A percentile compares a stretch with the other conserved stretches of the same genome.
These are phyloP conservation scores for Orthosia incerta DNA, from an alignment of 2,888 invertebrate species.

Conservation along the genomic window DNA sequence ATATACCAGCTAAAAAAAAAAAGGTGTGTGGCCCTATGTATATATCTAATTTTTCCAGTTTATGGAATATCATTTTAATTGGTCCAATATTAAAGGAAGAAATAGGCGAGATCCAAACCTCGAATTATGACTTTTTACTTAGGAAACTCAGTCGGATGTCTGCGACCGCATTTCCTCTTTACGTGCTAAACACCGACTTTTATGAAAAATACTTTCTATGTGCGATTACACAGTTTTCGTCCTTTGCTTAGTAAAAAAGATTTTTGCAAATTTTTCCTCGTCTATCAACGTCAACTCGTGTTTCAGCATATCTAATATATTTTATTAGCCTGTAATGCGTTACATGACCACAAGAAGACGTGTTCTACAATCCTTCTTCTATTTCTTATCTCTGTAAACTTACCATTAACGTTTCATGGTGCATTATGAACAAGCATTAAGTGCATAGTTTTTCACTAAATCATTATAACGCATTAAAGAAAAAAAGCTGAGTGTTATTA, in stretches of 20 bases:
- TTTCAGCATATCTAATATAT: constrained; percentile 18
- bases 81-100: too few species aligned
- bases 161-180: too few species aligned
- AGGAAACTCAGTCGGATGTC: too few species aligned
- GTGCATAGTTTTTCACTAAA: constrained; percentile 54
- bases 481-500: constrained; percentile 22
- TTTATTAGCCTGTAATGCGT: constrained; percentile 11
- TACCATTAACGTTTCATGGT: constrained; percentile 23
- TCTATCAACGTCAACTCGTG: neutral
- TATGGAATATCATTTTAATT: too few species aligned
- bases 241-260: neutral
- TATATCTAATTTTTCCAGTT: too few species aligned
- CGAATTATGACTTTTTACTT: too few species aligned
- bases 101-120: too few species aligned
- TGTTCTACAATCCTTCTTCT: constrained; percentile 44
- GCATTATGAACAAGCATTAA: constrained; percentile 57
- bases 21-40: too few species aligned
- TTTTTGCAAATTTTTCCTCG: constrained; percentile 12
- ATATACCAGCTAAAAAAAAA: too few species aligned
- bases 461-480: constrained; percentile 7
- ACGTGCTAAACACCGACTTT: neutral
- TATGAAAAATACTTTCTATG: neutral
- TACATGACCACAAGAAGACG: constrained; percentile 39
- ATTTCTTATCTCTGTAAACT: constrained; percentile 55
- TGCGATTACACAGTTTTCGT: neutral